Evolutionary conservation across 2,888 invertebrate species (phyloP).

Genomic region (Sesia apiformis): DNA sequence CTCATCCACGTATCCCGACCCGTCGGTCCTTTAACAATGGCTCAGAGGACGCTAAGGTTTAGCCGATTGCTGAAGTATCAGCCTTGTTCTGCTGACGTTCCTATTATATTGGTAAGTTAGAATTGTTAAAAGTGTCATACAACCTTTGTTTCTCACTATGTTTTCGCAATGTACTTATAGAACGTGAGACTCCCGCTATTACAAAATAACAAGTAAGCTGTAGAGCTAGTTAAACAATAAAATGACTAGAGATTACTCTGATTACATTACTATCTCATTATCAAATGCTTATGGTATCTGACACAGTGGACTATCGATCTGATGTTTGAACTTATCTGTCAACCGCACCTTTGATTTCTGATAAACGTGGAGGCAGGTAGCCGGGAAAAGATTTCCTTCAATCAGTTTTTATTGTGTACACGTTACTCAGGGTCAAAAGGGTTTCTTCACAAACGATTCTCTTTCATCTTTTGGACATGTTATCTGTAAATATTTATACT

Average conservation of each 20-base stretch:
- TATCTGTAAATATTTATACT: no score
- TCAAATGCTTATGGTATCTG: no score
- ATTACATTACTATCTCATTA: no score
- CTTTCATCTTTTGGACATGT: no score
- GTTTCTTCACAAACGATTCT: no score
- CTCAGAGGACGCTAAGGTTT: slow-evolving; percentile 80
- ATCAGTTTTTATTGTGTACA: background rate
- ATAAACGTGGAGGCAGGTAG: background rate
- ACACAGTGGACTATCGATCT: background rate
- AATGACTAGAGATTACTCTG: background rate
- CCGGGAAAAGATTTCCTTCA: background rate
- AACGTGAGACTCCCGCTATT: background rate
- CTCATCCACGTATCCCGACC: slow-evolving; percentile 56
- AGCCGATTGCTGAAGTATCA: slow-evolving; percentile 80
- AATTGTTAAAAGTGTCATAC: background rate
- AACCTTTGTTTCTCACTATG: background rate
- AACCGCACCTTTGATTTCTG: background rate
- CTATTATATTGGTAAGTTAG: slow-evolving; percentile 52
- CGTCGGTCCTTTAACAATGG: slow-evolving; percentile 77
- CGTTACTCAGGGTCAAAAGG: no score
- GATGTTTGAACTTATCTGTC: background rate
- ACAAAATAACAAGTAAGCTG: background rate
- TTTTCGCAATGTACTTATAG: background rate
- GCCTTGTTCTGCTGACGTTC: slow-evolving; percentile 67
- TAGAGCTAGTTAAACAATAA: background rate